A percentile compares a stretch with the other conserved stretches of the same genome.
These are phyloP conservation scores for Trachemys scripta DNA, from an alignment of 2,113 vertebrate species.

Conservation along the genomic window DNA sequence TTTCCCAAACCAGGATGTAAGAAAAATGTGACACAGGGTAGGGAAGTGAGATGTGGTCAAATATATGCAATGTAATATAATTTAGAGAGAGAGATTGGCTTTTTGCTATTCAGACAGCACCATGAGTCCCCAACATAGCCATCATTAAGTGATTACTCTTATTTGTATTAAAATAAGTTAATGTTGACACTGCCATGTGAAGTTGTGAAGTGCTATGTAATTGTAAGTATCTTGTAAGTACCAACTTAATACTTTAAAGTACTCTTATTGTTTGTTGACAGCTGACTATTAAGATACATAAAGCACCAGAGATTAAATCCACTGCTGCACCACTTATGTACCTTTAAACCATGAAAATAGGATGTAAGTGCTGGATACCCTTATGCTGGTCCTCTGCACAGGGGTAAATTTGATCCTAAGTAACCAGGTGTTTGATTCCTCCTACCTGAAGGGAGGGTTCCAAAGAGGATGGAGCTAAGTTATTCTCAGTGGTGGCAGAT, in stretches of 20 bases:
- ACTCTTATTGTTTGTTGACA: background rate
- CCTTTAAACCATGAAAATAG: background rate
- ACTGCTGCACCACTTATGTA: background rate
- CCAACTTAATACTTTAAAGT: background rate
- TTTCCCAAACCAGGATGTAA: background rate
- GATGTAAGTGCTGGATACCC: background rate
- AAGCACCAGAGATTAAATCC: background rate
- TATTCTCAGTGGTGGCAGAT: too few species aligned
- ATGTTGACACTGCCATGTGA: background rate
- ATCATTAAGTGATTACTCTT: background rate
- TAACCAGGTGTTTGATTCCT: too few species aligned
- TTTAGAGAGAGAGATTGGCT: background rate
- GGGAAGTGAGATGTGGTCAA: background rate
- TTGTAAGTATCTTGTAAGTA: background rate
- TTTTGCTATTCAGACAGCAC: background rate
- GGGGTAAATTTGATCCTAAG: background rate
- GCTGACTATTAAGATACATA: background rate
- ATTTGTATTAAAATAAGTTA: background rate
- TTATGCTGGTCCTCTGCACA: background rate
- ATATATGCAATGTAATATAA: background rate
- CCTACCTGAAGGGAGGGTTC: too few species aligned
- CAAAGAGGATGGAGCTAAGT: too few species aligned
- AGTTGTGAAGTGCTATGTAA: background rate
- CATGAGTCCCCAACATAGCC: too few species aligned
- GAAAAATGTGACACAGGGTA: background rate